These are phyloP conservation scores for Engystomops pustulosus DNA, from an alignment of 2,113 vertebrate genomes.

Conservation along the genomic window DNA sequence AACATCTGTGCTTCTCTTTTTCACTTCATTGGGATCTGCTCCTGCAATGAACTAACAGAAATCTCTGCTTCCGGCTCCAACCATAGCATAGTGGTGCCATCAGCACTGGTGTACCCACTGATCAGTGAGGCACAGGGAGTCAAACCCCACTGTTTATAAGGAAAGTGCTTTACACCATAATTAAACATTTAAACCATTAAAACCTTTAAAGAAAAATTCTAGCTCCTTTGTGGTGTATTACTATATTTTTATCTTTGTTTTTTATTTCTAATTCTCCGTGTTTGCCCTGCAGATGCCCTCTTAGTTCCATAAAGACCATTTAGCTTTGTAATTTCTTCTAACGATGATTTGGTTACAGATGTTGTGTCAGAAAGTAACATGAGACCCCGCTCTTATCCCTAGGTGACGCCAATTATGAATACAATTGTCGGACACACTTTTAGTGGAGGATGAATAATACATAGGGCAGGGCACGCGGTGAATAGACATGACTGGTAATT, in stretches of 20 bases:
- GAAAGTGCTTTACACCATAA: too few species aligned
- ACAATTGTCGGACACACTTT: slow-evolving; percentile 6
- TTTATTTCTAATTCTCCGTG: background rate
- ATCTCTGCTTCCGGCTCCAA: too few species aligned
- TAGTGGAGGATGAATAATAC: slow-evolving; percentile 5
- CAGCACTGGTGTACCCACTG: too few species aligned
- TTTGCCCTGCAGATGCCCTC: background rate
- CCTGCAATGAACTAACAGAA: too few species aligned
- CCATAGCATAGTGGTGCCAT: too few species aligned
- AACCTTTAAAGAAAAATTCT: too few species aligned
- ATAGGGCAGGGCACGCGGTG: background rate
- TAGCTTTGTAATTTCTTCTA: slow-evolving; percentile 9
- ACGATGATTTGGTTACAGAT: background rate
- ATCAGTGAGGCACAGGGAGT: too few species aligned
- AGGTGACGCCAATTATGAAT: slow-evolving; percentile 24
- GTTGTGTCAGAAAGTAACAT: slow-evolving; percentile 1
- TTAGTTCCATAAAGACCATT: background rate
- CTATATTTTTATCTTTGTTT: background rate
- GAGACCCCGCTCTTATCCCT: background rate
- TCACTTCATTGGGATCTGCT: too few species aligned
- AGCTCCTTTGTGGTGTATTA: too few species aligned
- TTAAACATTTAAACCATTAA: too few species aligned
- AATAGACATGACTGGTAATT: slow-evolving; percentile 11
- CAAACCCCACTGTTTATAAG: too few species aligned
- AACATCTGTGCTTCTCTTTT: too few species aligned